These are phyloP conservation scores for Cetonia aurata DNA, from an alignment of 2,888 invertebrate species.

Conservation along the genomic window DNA sequence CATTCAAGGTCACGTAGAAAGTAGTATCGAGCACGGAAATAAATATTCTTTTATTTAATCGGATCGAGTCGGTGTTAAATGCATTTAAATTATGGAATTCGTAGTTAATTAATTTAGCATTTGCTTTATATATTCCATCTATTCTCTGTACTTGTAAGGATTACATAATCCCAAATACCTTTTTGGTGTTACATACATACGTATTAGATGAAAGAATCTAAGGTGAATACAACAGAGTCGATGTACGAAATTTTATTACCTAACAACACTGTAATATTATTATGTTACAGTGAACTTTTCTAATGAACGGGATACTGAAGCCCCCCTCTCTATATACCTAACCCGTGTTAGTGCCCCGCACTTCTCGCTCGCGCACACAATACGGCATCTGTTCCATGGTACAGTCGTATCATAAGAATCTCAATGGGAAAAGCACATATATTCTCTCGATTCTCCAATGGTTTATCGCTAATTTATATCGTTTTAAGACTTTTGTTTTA, in stretches of 20 bases:
- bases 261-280: conserved; percentile 15
- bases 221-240: no score
- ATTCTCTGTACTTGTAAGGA: no score
- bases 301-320: conserved; percentile 36
- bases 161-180: no score
- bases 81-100: no score
- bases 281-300: conserved; percentile 36
- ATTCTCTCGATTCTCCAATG: neutral
- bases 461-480: no score
- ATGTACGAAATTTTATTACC: conserved; percentile 14
- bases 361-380: conserved; percentile 28
- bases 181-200: no score
- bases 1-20: conserved; percentile 62
- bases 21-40: conserved; percentile 57
- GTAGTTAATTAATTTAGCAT: no score
- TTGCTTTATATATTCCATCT: no score
- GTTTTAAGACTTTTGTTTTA: neutral
- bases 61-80: neutral
- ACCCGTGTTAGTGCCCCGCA: conserved; percentile 22
- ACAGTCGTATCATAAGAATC: conserved; percentile 47
- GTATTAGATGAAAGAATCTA: no score
- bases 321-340: conserved; percentile 25
- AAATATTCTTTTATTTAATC: conserved; percentile 33
- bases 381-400: conserved; percentile 48
- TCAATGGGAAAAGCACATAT: conserved; percentile 1